phyloP scores from a whole-genome alignment of 2,113 vertebrate genomes.

The Gymnorhina tibicen region DNA sequence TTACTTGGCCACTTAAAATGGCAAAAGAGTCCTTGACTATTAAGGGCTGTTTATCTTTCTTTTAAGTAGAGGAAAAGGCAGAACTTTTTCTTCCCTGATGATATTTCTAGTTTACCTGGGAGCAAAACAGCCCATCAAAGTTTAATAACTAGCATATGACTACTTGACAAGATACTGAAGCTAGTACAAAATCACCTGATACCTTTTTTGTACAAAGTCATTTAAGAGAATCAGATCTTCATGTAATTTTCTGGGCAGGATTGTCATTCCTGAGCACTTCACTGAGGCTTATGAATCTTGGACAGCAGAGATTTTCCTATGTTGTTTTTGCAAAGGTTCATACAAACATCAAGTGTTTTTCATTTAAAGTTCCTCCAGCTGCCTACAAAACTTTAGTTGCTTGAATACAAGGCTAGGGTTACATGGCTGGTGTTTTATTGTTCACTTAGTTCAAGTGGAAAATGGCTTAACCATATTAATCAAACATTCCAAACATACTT shows the following conservation, averaged over 20 bases:
- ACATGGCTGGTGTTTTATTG: slow-evolving; percentile 12
- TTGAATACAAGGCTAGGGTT: background rate
- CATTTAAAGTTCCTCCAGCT: slow-evolving; percentile 1
- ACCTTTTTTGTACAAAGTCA: background rate
- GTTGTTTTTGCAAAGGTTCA: background rate
- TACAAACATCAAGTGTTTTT: slow-evolving; percentile 43
- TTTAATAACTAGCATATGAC: background rate
- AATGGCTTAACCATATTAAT: slow-evolving; percentile 45
- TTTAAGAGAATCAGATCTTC: background rate
- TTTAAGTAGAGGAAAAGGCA: background rate
- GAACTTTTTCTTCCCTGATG: background rate
- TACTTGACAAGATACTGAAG: background rate
- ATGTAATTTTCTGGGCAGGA: background rate
- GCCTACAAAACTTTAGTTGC: background rate
- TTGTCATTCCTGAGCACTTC: background rate
- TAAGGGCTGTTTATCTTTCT: background rate
- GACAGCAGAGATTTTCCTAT: background rate
- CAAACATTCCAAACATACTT: slow-evolving; percentile 57
- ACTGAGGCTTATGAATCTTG: background rate
- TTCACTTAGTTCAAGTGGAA: slow-evolving; percentile 27
- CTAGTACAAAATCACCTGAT: background rate
- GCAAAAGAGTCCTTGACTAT: background rate
- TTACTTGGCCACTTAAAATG: background rate
- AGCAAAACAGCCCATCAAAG: background rate
- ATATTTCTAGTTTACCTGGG: background rate